Conservation (phyloP, 2,797 vertebrate genomes). For the Lophius americanus region DNA sequence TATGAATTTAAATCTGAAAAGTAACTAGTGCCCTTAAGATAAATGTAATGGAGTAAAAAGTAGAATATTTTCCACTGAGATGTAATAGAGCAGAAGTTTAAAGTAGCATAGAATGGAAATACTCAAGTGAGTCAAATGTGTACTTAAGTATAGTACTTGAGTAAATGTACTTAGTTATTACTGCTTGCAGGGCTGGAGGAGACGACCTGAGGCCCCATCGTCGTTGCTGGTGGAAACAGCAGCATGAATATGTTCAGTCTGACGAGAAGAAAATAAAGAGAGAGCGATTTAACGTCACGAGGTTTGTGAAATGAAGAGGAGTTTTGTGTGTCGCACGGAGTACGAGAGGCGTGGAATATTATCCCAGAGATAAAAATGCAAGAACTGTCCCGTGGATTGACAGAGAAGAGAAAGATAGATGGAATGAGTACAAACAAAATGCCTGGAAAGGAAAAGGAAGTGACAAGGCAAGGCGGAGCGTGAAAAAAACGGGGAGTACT, state of each 20-base stretch:
- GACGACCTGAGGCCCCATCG: background rate
- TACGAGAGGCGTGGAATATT: slow-evolving; percentile 5
- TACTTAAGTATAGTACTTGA: no score
- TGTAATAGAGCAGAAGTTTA: no score
- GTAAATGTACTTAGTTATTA: background rate
- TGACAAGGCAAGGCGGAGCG: slow-evolving; percentile 30
- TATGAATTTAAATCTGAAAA: no score
- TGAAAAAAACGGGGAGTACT: slow-evolving; percentile 11
- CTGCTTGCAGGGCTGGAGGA: slow-evolving; percentile 2
- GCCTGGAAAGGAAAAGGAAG: slow-evolving; percentile 12
- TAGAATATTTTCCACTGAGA: no score
- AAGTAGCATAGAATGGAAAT: no score
- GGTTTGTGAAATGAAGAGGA: slow-evolving; percentile 1
- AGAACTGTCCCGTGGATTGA: slow-evolving; percentile 13
- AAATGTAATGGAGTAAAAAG: no score
- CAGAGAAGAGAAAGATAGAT: slow-evolving; percentile 19
- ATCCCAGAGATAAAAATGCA: background rate
- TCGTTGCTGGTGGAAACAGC: slow-evolving; percentile 2
- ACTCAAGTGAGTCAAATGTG: no score
- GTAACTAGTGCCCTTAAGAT: no score
- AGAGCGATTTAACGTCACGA: background rate
- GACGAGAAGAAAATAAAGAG: background rate
- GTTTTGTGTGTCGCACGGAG: background rate
- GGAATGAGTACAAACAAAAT: slow-evolving; percentile 21
- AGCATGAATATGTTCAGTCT: slow-evolving; percentile 14